Percentiles rank a stretch among this genome's conserved stretches.
These are phyloP conservation scores for Drosophila obscura DNA, from an alignment of 1,140 invertebrate species.

Conservation along the genomic window DNA sequence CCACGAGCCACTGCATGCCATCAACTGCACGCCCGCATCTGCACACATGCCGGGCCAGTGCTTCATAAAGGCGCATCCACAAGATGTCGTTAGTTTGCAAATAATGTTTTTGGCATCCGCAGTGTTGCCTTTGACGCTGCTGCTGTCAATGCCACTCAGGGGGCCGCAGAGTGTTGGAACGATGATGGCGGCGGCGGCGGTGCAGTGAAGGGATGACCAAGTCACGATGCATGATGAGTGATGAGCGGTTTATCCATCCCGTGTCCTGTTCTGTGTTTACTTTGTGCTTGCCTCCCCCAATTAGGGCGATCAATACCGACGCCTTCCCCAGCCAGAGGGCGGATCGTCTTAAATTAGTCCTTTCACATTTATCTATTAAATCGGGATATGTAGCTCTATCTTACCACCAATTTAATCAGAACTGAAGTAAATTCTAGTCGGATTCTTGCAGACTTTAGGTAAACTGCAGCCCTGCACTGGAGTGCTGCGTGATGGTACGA, in stretches of 20 bases:
- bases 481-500: too few species aligned
- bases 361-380: too few species aligned
- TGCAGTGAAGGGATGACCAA: background rate
- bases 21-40: slow-evolving; percentile 16
- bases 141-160: slow-evolving; percentile 38
- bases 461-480: too few species aligned
- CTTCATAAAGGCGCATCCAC: slow-evolving; percentile 46
- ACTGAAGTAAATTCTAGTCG: too few species aligned
- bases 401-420: too few species aligned
- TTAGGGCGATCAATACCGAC: slow-evolving; percentile 2
- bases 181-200: slow-evolving; percentile 5
- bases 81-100: slow-evolving; percentile 50
- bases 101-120: slow-evolving; percentile 42
- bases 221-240: slow-evolving; percentile 7
- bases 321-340: too few species aligned
- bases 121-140: slow-evolving; percentile 40
- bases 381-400: too few species aligned
- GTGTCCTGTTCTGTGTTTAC: background rate
- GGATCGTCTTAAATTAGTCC: too few species aligned
- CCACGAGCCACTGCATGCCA: background rate
- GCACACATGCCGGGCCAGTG: slow-evolving; percentile 12
- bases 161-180: background rate
- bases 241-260: slow-evolving; percentile 10
- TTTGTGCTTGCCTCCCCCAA: slow-evolving; percentile 5
- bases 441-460: too few species aligned